Conservation (phyloP, 2,888 invertebrate species). For the Rambutsinella grinnellia region DNA sequence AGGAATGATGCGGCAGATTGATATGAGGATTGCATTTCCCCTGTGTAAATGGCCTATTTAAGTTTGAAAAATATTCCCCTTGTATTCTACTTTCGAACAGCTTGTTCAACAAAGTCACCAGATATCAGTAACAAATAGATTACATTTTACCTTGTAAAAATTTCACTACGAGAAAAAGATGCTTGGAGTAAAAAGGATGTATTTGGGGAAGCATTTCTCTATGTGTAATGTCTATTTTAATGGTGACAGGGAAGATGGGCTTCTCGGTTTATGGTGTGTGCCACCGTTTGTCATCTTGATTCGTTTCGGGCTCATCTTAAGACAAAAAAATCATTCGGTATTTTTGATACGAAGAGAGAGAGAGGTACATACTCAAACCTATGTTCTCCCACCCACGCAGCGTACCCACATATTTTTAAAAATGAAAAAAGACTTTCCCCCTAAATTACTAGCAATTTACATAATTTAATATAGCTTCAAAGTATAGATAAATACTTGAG, state of each 20-base stretch:
- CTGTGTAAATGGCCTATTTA: slow-evolving; percentile 23
- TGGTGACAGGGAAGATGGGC: slow-evolving; percentile 57
- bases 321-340: background rate
- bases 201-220: background rate
- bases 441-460: too few relatives aligned
- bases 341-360: background rate
- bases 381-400: background rate
- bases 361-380: background rate
- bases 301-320: slow-evolving; percentile 29
- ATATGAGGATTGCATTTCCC: too few relatives aligned
- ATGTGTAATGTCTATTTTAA: slow-evolving; percentile 32
- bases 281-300: slow-evolving; percentile 60
- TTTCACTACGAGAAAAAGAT: too few relatives aligned
- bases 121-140: background rate
- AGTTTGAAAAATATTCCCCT: slow-evolving; percentile 2
- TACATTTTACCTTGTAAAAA: background rate
- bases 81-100: background rate
- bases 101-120: background rate
- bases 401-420: background rate
- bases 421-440: too few relatives aligned
- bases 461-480: too few relatives aligned
- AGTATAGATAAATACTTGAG: too few relatives aligned
- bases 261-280: slow-evolving; percentile 60
- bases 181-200: background rate
- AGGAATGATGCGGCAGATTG: too few relatives aligned